Conservation (phyloP, 2,888 invertebrate species). For the Fragum whitleyi region DNA sequence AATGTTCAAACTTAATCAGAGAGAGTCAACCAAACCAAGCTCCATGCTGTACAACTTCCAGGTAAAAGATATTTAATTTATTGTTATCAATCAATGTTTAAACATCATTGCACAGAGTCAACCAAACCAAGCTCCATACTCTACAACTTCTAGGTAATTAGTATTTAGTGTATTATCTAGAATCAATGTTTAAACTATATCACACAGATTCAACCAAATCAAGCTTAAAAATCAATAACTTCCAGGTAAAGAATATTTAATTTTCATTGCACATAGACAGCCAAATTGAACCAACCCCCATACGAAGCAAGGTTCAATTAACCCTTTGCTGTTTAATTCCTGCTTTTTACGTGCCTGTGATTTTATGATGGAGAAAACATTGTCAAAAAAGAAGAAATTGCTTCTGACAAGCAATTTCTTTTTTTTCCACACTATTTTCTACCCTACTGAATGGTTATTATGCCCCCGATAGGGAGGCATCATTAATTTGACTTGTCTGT, state of each 20-base stretch:
- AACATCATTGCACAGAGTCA: constrained; percentile 76
- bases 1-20: constrained; percentile 72
- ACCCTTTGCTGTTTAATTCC: no score
- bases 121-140: constrained; percentile 70
- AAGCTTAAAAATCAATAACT: constrained; percentile 69
- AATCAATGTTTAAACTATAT: constrained; percentile 69
- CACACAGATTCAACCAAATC: constrained; percentile 71
- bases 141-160: constrained; percentile 70
- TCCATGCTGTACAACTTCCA: constrained; percentile 70
- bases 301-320: no score
- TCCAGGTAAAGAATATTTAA: constrained; percentile 71
- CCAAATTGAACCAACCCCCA: constrained; percentile 63
- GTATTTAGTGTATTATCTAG: no score
- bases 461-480: no score
- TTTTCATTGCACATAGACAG: constrained; percentile 75
- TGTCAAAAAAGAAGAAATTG: no score
- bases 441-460: no score
- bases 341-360: no score
- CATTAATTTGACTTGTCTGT: no score
- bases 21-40: constrained; percentile 71
- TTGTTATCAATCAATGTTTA: not conserved
- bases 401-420: no score
- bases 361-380: no score
- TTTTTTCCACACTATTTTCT: no score
- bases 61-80: no score